phyloP scores from a whole-genome alignment of 2,113 vertebrate genomes.

The Syngnathus scovelli region DNA sequence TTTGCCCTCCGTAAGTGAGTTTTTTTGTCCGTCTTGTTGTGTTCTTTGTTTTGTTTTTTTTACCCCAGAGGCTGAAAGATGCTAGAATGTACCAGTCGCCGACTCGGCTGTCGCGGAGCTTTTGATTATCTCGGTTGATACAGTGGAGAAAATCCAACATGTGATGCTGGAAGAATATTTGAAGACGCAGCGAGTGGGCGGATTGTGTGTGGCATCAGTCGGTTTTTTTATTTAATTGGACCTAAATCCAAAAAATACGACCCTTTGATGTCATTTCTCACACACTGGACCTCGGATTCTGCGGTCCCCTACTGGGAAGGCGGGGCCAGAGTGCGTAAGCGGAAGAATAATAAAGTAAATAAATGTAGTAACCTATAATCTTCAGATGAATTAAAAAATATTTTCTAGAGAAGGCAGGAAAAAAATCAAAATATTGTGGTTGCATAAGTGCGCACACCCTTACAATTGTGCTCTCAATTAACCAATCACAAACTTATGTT shows the following conservation, averaged over 20 bases:
- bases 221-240: conserved; percentile 37
- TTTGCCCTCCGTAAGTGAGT: conserved; percentile 43
- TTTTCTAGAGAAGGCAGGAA: too few species aligned
- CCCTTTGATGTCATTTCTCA: conserved; percentile 21
- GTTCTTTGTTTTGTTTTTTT: conserved; percentile 21
- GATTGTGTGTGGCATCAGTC: conserved; percentile 28
- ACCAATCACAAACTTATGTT: too few species aligned
- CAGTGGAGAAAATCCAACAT: conserved; percentile 25
- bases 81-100: conserved; percentile 20
- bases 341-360: too few species aligned
- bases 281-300: background rate
- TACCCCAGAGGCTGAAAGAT: conserved; percentile 37
- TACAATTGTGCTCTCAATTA: too few species aligned
- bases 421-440: too few species aligned
- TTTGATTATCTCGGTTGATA: conserved; percentile 45
- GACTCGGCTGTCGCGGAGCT: conserved; percentile 18
- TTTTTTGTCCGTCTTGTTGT: conserved; percentile 34
- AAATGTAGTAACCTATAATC: too few species aligned
- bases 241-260: conserved; percentile 18
- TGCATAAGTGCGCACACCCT: too few species aligned
- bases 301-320: background rate
- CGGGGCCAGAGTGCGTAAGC: background rate
- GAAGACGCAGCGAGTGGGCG: conserved; percentile 27
- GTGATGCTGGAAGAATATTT: conserved; percentile 29
- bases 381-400: too few species aligned